Base-by-base conservation (phyloP, 1,140 invertebrate species). In the Mylabris phalerata region DNA sequence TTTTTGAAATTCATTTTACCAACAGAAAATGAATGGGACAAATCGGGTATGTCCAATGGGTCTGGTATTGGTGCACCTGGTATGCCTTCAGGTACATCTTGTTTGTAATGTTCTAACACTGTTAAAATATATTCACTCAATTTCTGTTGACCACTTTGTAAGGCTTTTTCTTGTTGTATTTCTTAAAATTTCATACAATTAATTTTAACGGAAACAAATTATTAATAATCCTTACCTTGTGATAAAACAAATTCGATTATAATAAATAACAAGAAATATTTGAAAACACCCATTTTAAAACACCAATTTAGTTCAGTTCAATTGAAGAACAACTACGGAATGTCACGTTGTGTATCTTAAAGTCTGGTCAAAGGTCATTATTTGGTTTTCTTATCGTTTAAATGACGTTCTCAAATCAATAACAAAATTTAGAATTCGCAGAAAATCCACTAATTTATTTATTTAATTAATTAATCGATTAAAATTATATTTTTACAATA, bases 71-170 rank as follows among this genome's bases (percentile, higher is more conserved):
- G 83, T 0, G 80, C 84, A 3, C 85, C 85, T 0, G 90, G 90
- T 7, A 92, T 67, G 0, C 90, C 90, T 1, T 88, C 74, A 0
- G 87, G 87, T 75, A 92, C 87, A 47, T 84, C 77, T 66, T 91
- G 82, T 73, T 92, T 88, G 70, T 86, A 92, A 69, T 93, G 90
- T 44, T 89, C 84, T n/a, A 93, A 67, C 6, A 92, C 78, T 26
- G 77, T 74, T 27, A 85, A 76, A 39, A 92, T 81, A 64, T 88
- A 83, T 56, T 87, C 82, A 43, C 84, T 83, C 10, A 90, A 74
- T 60, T 80, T 83, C 65, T 84, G 79, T 70, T 88, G 80, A 4
- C 80, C 82, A 10, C 59, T 27, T 44, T 57, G 4, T n/a, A 49
- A 40, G 19, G 44, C 25, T 48, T 38, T 6, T 26, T 48, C 24